phyloP scores from a whole-genome alignment of 1,140 invertebrate genomes.

The Drosophila nebulosa region DNA sequence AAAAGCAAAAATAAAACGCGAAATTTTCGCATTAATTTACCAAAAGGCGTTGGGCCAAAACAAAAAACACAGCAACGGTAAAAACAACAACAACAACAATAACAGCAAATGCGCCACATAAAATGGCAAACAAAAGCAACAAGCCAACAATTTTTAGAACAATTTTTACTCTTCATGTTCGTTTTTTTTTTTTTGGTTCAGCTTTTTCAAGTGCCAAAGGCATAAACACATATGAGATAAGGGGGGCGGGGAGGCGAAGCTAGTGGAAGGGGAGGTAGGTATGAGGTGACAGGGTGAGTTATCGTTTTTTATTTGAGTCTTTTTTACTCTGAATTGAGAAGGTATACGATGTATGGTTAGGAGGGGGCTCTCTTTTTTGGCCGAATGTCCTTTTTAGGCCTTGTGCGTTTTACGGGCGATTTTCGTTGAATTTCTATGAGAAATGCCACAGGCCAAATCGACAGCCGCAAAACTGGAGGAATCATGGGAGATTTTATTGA shows the following conservation, averaged over 20 bases:
- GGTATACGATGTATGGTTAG: background rate
- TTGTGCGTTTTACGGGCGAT: conserved; percentile 36
- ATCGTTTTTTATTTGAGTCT: conserved; percentile 44
- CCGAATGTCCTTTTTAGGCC: conserved; percentile 38
- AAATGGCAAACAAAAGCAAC: conserved; percentile 76
- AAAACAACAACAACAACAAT: conserved; percentile 2
- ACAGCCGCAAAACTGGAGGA: background rate
- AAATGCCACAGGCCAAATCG: background rate
- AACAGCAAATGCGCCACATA: conserved; percentile 51
- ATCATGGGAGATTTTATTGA: background rate
- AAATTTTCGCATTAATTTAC: conserved; percentile 79
- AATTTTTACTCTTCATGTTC: conserved; percentile 39
- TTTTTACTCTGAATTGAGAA: background rate
- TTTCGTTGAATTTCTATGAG: conserved; percentile 2
- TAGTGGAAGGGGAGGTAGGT: background rate
- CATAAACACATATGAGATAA: conserved; percentile 52
- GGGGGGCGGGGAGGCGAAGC: background rate
- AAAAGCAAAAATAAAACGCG: conserved; percentile 68
- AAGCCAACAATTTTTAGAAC: conserved; percentile 77
- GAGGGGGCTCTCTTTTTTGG: background rate
- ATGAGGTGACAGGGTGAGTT: conserved; percentile 30
- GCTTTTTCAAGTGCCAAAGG: conserved; percentile 54
- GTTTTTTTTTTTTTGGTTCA: conserved; percentile 1
- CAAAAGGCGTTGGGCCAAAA: conserved; percentile 78
- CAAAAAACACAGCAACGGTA: conserved; percentile 53